Percentiles rank a stretch among this genome's conserved stretches.
phyloP scores from a whole-genome alignment of 1,140 invertebrate species.

The Coptotermes formosanus region DNA sequence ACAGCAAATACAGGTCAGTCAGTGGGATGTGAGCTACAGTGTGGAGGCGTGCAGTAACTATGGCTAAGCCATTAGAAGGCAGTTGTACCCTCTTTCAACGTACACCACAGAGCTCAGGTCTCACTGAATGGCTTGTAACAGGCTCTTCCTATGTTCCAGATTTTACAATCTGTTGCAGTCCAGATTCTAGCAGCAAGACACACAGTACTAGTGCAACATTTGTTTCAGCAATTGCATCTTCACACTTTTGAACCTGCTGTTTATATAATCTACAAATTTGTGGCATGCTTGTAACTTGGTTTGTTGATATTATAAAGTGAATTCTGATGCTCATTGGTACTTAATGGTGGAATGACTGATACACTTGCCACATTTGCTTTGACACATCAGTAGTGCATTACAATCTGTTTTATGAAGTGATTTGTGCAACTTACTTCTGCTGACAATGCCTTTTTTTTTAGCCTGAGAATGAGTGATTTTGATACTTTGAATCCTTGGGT shows the following conservation, averaged over 20 bases:
- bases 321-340: neutral
- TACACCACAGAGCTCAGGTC: too few relatives aligned
- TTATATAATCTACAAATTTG: constrained; percentile 5
- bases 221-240: neutral
- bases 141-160: too few relatives aligned
- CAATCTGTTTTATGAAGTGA: neutral
- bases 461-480: neutral
- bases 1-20: too few relatives aligned
- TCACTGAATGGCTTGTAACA: too few relatives aligned
- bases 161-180: too few relatives aligned
- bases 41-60: too few relatives aligned
- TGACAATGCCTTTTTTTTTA: neutral
- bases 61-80: too few relatives aligned
- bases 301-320: neutral
- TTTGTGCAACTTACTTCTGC: neutral
- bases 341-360: neutral
- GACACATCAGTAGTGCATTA: neutral
- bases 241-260: neutral
- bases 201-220: neutral
- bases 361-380: neutral
- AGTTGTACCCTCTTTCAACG: too few relatives aligned
- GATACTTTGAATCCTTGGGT: neutral
- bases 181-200: too few relatives aligned
- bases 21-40: too few relatives aligned
- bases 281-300: neutral